Percentiles rank a stretch among this genome's conserved stretches.
Conservation (phyloP, 2,797 vertebrate species). For the Rhinophrynus dorsalis region DNA sequence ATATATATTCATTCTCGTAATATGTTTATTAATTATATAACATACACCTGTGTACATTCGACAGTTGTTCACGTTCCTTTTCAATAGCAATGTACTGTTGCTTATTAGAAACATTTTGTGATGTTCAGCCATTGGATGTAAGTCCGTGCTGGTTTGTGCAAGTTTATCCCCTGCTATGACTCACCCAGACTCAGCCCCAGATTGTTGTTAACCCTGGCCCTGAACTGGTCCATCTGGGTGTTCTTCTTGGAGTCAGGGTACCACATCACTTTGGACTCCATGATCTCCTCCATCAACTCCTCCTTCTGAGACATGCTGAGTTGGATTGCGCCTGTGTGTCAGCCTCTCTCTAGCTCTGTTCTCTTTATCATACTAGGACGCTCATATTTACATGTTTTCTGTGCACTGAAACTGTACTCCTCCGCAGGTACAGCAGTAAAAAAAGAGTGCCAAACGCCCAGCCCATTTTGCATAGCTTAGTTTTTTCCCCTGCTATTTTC, state of each 20-base stretch:
- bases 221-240: conserved; percentile 88
- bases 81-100: too few species aligned
- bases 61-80: too few species aligned
- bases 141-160: background rate
- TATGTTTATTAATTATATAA: too few species aligned
- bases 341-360: background rate
- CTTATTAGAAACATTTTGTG: too few species aligned
- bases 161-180: conserved; percentile 50
- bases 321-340: background rate
- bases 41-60: too few species aligned
- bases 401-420: conserved; percentile 38
- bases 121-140: too few species aligned
- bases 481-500: too few species aligned
- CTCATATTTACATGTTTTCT: conserved; percentile 15
- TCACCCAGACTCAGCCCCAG: conserved; percentile 86
- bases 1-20: too few species aligned
- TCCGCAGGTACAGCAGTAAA: conserved; percentile 37
- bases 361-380: background rate
- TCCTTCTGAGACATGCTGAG: conserved; percentile 54
- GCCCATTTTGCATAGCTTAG: background rate
- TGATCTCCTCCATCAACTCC: conserved; percentile 74
- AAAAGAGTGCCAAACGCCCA: conserved; percentile 50
- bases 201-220: conserved; percentile 75
- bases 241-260: conserved; percentile 90
- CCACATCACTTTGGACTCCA: conserved; percentile 89